These are phyloP conservation scores for Plebejus argus DNA, from an alignment of 2,888 invertebrate genomes.

Conservation along the genomic window DNA sequence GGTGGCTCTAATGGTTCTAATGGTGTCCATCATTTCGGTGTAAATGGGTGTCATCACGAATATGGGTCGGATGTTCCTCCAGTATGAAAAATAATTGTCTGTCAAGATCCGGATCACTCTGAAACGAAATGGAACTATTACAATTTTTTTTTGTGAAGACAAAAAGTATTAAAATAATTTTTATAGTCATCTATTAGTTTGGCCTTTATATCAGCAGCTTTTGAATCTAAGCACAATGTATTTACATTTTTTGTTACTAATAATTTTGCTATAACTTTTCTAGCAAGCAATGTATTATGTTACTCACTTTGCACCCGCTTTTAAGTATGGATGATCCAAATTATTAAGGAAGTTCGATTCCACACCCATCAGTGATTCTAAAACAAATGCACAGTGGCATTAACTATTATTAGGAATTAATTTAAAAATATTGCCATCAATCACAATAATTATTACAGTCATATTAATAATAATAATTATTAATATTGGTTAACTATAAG, in stretches of 20 bases:
- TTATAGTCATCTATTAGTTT: too few species aligned
- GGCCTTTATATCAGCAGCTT: background rate
- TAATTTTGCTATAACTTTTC: background rate
- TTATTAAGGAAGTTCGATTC: slow-evolving; percentile 45
- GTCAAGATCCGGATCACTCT: slow-evolving; percentile 48
- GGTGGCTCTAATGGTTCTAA: slow-evolving; percentile 44
- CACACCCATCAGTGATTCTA: slow-evolving; percentile 50
- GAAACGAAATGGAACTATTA: slow-evolving; percentile 34
- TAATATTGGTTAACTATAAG: too few species aligned
- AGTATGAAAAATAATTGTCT: slow-evolving; percentile 50
- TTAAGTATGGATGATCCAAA: slow-evolving; percentile 48
- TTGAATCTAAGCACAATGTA: background rate
- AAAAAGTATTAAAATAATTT: too few species aligned
- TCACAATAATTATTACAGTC: too few species aligned
- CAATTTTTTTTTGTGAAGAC: background rate
- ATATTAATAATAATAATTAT: too few species aligned
- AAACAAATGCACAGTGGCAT: slow-evolving; percentile 32
- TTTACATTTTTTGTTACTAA: too few species aligned
- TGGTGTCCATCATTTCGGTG: slow-evolving; percentile 47
- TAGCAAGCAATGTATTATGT: background rate
- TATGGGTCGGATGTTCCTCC: slow-evolving; percentile 48
- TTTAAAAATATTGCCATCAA: too few species aligned
- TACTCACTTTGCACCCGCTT: slow-evolving; percentile 46
- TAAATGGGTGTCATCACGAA: slow-evolving; percentile 47
- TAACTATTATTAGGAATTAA: background rate